A percentile compares a stretch with the other conserved stretches of the same genome.
Conservation (phyloP, 2,113 vertebrate genomes). For the Etheostoma spectabile region DNA sequence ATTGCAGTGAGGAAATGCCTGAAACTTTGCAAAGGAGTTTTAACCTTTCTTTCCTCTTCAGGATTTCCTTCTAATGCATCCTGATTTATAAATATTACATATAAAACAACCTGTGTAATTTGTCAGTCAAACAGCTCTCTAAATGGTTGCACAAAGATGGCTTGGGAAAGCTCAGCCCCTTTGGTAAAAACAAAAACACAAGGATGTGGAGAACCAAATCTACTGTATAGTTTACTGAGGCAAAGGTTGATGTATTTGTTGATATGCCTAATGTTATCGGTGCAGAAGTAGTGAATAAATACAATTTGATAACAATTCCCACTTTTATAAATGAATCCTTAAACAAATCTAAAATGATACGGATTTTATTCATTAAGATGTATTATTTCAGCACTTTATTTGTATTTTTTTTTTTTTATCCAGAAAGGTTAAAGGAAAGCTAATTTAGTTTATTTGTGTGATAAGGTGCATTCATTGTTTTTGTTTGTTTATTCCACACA, state of each 20-base stretch:
- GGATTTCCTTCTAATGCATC: conserved; percentile 67
- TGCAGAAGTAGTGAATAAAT: neutral
- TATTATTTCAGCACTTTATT: neutral
- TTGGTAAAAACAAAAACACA: conserved; percentile 25
- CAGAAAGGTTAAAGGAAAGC: neutral
- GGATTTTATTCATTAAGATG: neutral
- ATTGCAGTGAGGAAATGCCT: conserved; percentile 32
- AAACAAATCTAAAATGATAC: neutral
- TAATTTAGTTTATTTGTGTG: neutral
- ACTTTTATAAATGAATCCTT: neutral
- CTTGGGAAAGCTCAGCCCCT: conserved; percentile 51
- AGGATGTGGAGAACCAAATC: neutral
- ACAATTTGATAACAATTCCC: neutral
- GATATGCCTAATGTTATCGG: neutral
- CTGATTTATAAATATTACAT: conserved; percentile 54
- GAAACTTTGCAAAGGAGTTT: conserved; percentile 26
- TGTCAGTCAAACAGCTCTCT: conserved; percentile 43
- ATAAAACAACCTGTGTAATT: conserved; percentile 56
- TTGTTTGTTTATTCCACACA: conserved; percentile 40
- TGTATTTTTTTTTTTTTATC: neutral
- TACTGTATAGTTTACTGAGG: conserved; percentile 5
- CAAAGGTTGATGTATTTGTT: neutral
- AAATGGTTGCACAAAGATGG: conserved; percentile 64
- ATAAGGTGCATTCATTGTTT: neutral
- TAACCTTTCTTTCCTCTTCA: conserved; percentile 40